phyloP scores from a whole-genome alignment of 2,888 invertebrate species.

The Oscheius onirici region DNA sequence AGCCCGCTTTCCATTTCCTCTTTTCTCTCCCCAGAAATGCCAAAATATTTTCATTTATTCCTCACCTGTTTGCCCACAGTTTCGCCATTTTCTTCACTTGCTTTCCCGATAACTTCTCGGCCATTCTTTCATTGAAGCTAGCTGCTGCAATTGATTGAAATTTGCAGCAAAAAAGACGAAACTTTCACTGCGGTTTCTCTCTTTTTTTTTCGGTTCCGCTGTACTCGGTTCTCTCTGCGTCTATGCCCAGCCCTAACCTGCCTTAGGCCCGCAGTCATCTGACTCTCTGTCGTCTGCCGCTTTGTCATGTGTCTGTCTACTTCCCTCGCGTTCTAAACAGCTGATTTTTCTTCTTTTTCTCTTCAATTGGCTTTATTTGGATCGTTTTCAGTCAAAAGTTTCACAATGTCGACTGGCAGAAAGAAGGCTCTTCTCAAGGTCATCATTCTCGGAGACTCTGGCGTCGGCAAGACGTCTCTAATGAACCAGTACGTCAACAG shows the following conservation, averaged over 20 bases:
- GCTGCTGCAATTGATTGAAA: no score
- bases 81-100: background rate
- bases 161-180: background rate
- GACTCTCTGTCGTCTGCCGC: constrained; percentile 7
- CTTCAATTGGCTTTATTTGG: background rate
- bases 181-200: background rate
- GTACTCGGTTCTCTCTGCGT: constrained; percentile 5
- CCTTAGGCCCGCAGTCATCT: constrained; percentile 9
- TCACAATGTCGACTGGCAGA: constrained; percentile 52
- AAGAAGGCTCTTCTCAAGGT: constrained; percentile 70
- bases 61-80: background rate
- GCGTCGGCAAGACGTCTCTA: constrained; percentile 97
- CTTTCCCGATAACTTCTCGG: no score
- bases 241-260: background rate
- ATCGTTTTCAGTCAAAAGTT: background rate
- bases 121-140: background rate
- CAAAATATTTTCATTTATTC: background rate
- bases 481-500: constrained; percentile 99
- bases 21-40: background rate
- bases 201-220: background rate
- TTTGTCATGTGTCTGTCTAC: constrained; percentile 18
- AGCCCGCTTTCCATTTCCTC: background rate
- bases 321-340: background rate
- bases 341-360: constrained; percentile 15
- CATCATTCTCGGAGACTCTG: constrained; percentile 70